These are phyloP conservation scores for Antigone vipio DNA, from an alignment of 2,113 vertebrate species.

Conservation along the genomic window DNA sequence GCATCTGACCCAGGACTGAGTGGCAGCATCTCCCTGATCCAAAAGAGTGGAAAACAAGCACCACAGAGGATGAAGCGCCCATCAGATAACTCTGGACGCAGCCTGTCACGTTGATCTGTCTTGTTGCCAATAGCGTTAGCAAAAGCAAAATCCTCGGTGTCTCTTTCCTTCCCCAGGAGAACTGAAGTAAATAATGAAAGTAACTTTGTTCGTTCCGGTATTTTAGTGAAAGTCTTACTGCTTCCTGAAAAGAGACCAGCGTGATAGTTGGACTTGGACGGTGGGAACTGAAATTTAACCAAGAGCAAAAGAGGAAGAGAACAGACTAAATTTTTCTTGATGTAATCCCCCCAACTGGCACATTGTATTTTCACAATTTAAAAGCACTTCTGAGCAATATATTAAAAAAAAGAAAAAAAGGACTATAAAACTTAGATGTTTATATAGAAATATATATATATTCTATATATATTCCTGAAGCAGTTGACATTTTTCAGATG, in stretches of 20 bases:
- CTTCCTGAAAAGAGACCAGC: background rate
- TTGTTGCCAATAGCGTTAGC: background rate
- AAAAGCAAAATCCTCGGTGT: background rate
- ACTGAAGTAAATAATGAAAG: background rate
- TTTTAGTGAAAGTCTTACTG: background rate
- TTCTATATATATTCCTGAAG: background rate
- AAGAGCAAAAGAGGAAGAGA: background rate
- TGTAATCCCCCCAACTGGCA: background rate
- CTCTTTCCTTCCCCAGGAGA: background rate
- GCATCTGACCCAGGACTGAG: background rate
- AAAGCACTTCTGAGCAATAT: background rate
- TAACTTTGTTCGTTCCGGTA: background rate
- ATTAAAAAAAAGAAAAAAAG: background rate
- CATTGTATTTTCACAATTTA: background rate
- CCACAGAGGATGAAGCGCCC: background rate
- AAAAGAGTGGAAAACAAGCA: background rate
- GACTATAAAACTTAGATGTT: background rate
- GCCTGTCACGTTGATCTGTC: background rate
- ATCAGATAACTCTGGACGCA: background rate
- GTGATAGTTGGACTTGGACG: background rate
- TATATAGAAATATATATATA: background rate
- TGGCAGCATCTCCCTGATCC: background rate
- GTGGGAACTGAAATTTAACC: background rate
- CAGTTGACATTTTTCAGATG: background rate
- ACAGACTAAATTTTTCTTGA: background rate